Evolutionary conservation across 2,888 invertebrate species (phyloP).

Genomic region (Microctonus brassicae): DNA sequence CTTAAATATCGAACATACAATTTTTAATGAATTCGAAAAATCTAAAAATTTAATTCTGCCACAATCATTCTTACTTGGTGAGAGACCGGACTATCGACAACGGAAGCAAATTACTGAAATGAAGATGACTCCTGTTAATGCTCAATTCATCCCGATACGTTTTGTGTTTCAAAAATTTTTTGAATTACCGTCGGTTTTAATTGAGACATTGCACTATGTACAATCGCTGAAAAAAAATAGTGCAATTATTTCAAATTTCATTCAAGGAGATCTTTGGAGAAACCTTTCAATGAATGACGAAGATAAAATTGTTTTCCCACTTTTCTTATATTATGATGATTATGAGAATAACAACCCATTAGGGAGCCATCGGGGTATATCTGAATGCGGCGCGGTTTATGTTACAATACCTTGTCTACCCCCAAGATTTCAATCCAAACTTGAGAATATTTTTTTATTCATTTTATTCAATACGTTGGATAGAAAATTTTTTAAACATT

Average conservation of each 20-base stretch:
- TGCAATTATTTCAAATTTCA: constrained; percentile 36
- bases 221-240: constrained; percentile 26
- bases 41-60: constrained; percentile 28
- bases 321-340: constrained; percentile 46
- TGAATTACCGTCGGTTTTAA: constrained; percentile 33
- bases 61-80: constrained; percentile 33
- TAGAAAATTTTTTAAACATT: constrained; percentile 38
- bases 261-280: constrained; percentile 39
- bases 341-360: constrained; percentile 49
- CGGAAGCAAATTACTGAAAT: constrained; percentile 9
- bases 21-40: constrained; percentile 34
- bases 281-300: constrained; percentile 17
- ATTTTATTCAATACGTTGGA: constrained; percentile 45
- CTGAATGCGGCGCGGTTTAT: constrained; percentile 47
- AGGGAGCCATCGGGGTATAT: constrained; percentile 43
- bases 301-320: constrained; percentile 42
- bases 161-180: constrained; percentile 32
- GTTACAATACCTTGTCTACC: constrained; percentile 41
- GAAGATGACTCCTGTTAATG: constrained; percentile 35
- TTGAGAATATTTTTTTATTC: constrained; percentile 46
- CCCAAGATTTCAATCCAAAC: constrained; percentile 40
- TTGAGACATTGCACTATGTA: constrained; percentile 33
- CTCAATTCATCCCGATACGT: constrained; percentile 36
- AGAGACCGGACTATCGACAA: constrained; percentile 32
- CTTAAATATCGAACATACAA: constrained; percentile 29